Base-by-base conservation (phyloP, 2,113 vertebrate species). In the Vulpes vulpes region DNA sequence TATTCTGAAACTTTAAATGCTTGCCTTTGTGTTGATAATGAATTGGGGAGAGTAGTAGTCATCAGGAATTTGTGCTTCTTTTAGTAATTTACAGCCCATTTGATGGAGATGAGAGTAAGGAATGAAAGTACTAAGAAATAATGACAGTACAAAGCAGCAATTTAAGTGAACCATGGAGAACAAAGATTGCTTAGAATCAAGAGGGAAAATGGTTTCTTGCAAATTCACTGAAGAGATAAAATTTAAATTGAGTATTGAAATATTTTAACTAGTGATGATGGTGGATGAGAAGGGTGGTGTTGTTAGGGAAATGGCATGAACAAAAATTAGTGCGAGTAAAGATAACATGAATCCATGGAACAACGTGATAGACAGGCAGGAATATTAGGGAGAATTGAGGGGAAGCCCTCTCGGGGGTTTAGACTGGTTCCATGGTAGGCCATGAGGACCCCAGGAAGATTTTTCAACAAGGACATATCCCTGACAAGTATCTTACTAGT, bases 11-110 rank as follows among this genome's bases (percentile, higher is more conserved):
- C n/a, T 6, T 19, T 59, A 35, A 10, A 25, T 83, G 59, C 35
- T 67, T 93, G 91, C 32, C 35, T 78, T 84, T n/a, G 51, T 53
- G 53, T 20, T 93, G 79, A 60, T 89, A 78, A 67, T 84, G 69
- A 93, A 25, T 69, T 53, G 35, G 27, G 51, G 19, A 38, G n/a
- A 20, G 60, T 17, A 53, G 64, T 51, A 80, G 73, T 32, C 38
- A 35, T 30, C 25, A 16, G 30, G 25, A 27, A 79, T 69, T 43
- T 85, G 71, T 91, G 60, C 15, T 91, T 80, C 38, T 62, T 25
- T 78, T 30, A 86, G 60, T 67, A 60, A 79, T 80, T 91, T 78
- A 57, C 27, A 79, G 49, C 62, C 30, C 81, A 69, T 69, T 23
- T 84, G 59, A 95, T n/a, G 38, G 30, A 86, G 30, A 62, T 23